These are phyloP conservation scores for Harlomillsia oculata DNA, from an alignment of 1,140 invertebrate genomes.

Conservation along the genomic window DNA sequence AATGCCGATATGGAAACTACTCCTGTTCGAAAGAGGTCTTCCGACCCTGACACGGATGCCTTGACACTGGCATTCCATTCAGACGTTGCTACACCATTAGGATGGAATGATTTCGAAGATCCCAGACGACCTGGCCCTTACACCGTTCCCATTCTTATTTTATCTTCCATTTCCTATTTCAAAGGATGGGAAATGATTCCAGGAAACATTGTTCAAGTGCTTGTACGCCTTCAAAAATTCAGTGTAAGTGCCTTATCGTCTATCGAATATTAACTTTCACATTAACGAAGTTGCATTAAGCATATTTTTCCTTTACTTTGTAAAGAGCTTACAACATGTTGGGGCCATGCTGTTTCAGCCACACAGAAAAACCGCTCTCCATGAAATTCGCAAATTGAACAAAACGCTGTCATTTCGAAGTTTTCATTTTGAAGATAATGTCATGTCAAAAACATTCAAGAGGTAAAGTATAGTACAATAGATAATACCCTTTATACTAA, in stretches of 20 bases:
- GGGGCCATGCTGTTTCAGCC: constrained; percentile 25
- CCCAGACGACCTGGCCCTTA: constrained; percentile 27
- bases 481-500: too few species aligned
- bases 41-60: constrained; percentile 30
- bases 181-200: constrained; percentile 30
- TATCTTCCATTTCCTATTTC: constrained; percentile 24
- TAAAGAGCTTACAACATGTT: constrained; percentile 30
- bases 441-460: constrained; percentile 35
- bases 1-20: background rate
- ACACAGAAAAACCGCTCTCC: constrained; percentile 32
- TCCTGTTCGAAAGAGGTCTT: background rate
- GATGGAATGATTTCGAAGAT: constrained; percentile 35
- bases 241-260: constrained; percentile 19
- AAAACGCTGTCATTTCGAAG: constrained; percentile 25
- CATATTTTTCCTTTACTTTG: background rate
- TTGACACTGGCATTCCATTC: constrained; percentile 33
- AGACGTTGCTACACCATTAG: constrained; percentile 29
- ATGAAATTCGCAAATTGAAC: constrained; percentile 33
- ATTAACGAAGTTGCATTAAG: background rate
- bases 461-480: constrained; percentile 16
- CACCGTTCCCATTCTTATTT: constrained; percentile 30
- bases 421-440: constrained; percentile 31
- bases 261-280: background rate
- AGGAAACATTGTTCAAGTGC: constrained; percentile 32
- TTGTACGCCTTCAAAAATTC: constrained; percentile 32